Base-by-base conservation (phyloP, 2,888 invertebrate genomes). In the Caenorhabditis sp. region DNA sequence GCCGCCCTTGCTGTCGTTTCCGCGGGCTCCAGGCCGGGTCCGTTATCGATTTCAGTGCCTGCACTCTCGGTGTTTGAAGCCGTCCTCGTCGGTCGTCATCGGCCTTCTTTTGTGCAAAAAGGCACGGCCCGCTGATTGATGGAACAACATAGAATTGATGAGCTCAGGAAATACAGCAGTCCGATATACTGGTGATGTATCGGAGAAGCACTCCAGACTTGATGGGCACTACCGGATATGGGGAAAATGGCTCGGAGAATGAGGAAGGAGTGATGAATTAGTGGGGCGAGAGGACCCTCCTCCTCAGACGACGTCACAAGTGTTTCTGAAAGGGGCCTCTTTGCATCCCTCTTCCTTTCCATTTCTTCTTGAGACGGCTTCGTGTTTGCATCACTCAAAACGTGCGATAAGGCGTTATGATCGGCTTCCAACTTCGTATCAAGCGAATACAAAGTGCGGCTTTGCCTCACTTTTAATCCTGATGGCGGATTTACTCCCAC, bases 31-130 rank as follows among this genome's bases (percentile, higher is more conserved):
- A 11, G 26, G 24, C 27, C 46, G 45, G 56, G 30, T 39, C 56
- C 32, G 48, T 56, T 66, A 66, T 66, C 70, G 70, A 70, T 59
- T 58, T 45, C 53, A 53, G 26, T 35, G 30, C 56, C n/a, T 48
- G 46, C 27, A 35, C 39, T 41, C 37, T n/a, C 32, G 20, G n/a
- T 5, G 4, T 17, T 11, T 24, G 43, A 43, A 20, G 20, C 43
- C 20, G 43, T 43, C 22, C 20, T 22, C 24, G 22, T 43, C 43
- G 43, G 43, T 43, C 43, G 3, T 37, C 37, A n/a, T 37, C 6
- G 43, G n/a, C n/a, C n/a, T n/a, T n/a, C n/a, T 43, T 43, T 3
- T 7, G 22, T 24, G 17, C 15, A 41, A 17, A 41, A 11, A 24
- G 37, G 43, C 43, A 43, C 22, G 43, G 15, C 22, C 43, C 17